Percentiles rank a stretch among this genome's conserved stretches.
Evolutionary conservation across 2,888 invertebrate species (phyloP).

Genomic region (Neoascia interrupta): DNA sequence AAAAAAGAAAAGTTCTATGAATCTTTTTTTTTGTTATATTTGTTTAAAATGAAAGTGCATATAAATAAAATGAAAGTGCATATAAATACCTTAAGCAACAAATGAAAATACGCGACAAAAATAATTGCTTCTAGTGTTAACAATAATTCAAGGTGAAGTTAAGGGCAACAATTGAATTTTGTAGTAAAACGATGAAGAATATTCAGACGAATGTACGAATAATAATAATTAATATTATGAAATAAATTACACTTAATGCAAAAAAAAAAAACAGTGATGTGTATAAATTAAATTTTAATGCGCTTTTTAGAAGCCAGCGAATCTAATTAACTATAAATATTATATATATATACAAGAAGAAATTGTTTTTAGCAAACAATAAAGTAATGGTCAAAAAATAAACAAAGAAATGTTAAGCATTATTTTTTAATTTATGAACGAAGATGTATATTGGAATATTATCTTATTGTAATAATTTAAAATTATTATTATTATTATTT

Average conservation of each 20-base stretch:
- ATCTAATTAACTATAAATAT: constrained; percentile 53
- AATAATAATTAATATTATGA: constrained; percentile 58
- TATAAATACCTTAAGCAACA: constrained; percentile 40
- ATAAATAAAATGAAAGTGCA: constrained; percentile 42
- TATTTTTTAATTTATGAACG: constrained; percentile 65
- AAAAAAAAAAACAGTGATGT: constrained; percentile 55
- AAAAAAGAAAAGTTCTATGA: constrained; percentile 51
- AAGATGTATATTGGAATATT: constrained; percentile 58
- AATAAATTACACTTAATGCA: constrained; percentile 47
- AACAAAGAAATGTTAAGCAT: constrained; percentile 55
- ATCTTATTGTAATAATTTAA: constrained; percentile 67
- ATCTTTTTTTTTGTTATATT: constrained; percentile 32
- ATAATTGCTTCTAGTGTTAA: constrained; percentile 60
- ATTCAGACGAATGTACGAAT: constrained; percentile 70
- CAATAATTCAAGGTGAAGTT: constrained; percentile 29
- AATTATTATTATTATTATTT: constrained; percentile 61
- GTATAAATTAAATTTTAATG: constrained; percentile 65
- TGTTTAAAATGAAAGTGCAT: constrained; percentile 37
- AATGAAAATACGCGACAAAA: constrained; percentile 22
- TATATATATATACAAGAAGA: constrained; percentile 54
- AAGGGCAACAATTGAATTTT: constrained; percentile 21
- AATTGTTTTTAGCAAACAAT: constrained; percentile 57
- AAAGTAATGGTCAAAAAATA: constrained; percentile 40
- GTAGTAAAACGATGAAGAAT: constrained; percentile 35
- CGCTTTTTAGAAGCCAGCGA: constrained; percentile 68